Conservation (phyloP, 2,888 invertebrate genomes). For the Xanthorhoe spadicearia region DNA sequence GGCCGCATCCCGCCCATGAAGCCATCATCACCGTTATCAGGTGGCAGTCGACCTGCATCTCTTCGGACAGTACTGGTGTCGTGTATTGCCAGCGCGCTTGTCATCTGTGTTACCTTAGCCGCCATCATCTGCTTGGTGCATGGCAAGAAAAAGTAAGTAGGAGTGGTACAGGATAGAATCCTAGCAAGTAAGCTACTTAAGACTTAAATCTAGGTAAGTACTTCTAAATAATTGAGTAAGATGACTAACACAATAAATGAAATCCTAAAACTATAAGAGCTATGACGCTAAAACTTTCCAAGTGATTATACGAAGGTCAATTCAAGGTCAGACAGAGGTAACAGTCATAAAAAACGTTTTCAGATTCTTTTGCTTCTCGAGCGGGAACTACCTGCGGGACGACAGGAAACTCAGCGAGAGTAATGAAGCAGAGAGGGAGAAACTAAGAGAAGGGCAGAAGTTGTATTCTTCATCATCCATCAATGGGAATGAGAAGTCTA, state of each 20-base stretch:
- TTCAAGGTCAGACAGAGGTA: no score
- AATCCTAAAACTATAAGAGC: no score
- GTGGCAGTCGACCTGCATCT: conserved; percentile 61
- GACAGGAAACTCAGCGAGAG: conserved; percentile 81
- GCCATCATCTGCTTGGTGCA: conserved; percentile 71
- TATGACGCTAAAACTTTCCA: no score
- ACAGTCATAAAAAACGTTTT: conserved; percentile 32
- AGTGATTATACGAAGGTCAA: no score
- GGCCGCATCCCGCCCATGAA: conserved; percentile 76
- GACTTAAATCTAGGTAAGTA: no score
- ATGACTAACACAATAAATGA: no score
- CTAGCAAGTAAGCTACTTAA: no score
- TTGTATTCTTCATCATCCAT: conserved; percentile 81
- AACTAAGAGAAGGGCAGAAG: conserved; percentile 79
- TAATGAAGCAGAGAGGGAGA: conserved; percentile 80
- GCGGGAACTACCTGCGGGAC: conserved; percentile 76
- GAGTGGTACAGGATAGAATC: no score
- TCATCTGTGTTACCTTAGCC: conserved; percentile 69
- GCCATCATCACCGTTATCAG: conserved; percentile 68
- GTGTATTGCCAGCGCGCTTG: conserved; percentile 71
- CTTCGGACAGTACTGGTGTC: conserved; percentile 72
- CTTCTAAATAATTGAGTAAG: no score
- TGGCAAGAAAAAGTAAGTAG: conserved; percentile 71
- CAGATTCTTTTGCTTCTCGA: conserved; percentile 78
- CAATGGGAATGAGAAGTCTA: conserved; percentile 82